A percentile compares a stretch with the other conserved stretches of the same genome.
These are phyloP conservation scores for Mya arenaria DNA, from an alignment of 1,140 invertebrate species.

Conservation along the genomic window DNA sequence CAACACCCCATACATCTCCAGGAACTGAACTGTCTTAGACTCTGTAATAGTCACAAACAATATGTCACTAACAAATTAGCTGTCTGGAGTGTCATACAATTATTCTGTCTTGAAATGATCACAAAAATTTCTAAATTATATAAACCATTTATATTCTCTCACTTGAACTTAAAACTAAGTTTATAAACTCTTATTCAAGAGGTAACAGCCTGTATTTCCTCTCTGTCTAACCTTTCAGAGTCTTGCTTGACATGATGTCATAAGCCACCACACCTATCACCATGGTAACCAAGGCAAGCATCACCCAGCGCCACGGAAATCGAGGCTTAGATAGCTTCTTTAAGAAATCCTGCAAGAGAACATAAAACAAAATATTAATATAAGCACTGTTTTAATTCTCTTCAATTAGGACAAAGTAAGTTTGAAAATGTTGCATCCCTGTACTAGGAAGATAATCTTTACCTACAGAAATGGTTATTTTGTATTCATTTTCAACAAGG, in stretches of 20 bases:
- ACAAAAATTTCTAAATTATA: not conserved
- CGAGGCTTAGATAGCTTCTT: constrained; percentile 45
- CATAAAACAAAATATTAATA: too few relatives aligned
- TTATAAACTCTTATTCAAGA: not conserved
- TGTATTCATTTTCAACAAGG: too few relatives aligned
- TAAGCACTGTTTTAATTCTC: too few relatives aligned
- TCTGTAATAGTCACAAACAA: not conserved
- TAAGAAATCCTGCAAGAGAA: constrained; percentile 41
- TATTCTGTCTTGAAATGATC: not conserved
- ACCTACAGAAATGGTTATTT: too few relatives aligned
- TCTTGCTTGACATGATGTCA: constrained; percentile 41
- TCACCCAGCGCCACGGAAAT: constrained; percentile 48
- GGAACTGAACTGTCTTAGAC: constrained; percentile 39
- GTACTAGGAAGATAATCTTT: too few relatives aligned
- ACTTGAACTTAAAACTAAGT: not conserved
- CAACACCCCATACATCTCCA: constrained; percentile 46
- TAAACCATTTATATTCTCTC: not conserved
- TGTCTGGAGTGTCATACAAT: not conserved
- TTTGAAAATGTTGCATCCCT: too few relatives aligned
- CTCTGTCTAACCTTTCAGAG: constrained; percentile 22
- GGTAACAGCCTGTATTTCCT: too few relatives aligned
- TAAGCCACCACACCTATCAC: constrained; percentile 47
- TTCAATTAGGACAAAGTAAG: too few relatives aligned
- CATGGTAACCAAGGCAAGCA: constrained; percentile 46
- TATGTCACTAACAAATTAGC: not conserved